Base-by-base conservation (phyloP, 2,113 vertebrate genomes). In the Balaeniceps rex region DNA sequence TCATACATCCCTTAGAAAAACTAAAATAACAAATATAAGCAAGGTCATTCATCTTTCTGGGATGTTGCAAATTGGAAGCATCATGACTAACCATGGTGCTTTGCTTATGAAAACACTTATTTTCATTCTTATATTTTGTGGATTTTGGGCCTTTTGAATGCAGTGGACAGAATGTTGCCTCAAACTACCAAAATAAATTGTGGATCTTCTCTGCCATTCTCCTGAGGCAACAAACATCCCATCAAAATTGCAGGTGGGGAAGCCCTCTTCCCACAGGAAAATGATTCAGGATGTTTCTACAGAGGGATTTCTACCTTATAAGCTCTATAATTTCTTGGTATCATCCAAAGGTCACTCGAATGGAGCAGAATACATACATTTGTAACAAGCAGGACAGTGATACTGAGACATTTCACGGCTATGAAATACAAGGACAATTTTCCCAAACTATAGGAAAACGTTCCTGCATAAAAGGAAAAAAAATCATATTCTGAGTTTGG, bases 41-140 rank as follows among this genome's bases (percentile, higher is more conserved):
- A 87, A 84, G 76, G 63, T 87, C 83, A 92, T 95, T 87, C 63
- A 36, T 95, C 76, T 86, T 89, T 77, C 69, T 87, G 83, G 75
- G 93, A 94, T 86, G 55, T 74, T 19, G 12, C 57, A 94, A 79
- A 97, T 95, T 96, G 83, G 90, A 96, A 97, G 94, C 87, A 96
- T 93, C 61, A 25, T 92, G 92, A 87, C 94, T 91, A 89, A 92
- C 68, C 88, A 14, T 15, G 38, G 54, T 92, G 86, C 78, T 95
- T 95, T 91, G 86, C 94, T 94, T 97, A 97, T 94, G 60, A 96
- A 97, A 97, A 96, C 71, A 97, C 38, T 92, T 94, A 54, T 87
- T 95, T 95, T 94, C 80, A 68, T 90, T 95, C 31, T 78, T 93
- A 14, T 78, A 66, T 65, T 92, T 92, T 92, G 49, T 88, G 90